Conservation (phyloP, 2,797 vertebrate genomes). For the Philypnodon macrostomus region DNA sequence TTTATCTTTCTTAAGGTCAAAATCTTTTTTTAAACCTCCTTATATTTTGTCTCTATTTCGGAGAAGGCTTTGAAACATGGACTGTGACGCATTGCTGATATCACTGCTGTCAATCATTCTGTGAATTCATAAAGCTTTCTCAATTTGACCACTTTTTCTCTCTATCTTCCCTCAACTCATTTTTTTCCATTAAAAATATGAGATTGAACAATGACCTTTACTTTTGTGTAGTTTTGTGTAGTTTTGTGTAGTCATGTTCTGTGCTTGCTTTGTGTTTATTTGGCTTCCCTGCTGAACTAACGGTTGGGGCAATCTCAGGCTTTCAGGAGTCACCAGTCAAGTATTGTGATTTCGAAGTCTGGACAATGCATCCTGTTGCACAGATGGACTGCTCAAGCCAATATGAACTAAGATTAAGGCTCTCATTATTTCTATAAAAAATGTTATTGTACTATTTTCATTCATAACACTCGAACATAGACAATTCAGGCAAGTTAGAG, state of each 20-base stretch:
- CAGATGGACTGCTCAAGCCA: no score
- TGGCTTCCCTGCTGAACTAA: neutral
- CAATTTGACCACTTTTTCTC: slow-evolving; percentile 59
- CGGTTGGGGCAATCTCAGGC: slow-evolving; percentile 21
- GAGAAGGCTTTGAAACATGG: slow-evolving; percentile 71
- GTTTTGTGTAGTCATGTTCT: slow-evolving; percentile 36
- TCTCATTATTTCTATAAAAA: no score
- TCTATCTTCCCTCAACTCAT: slow-evolving; percentile 63
- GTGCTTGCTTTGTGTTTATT: neutral
- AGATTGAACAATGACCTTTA: slow-evolving; percentile 67
- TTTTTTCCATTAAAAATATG: slow-evolving; percentile 76
- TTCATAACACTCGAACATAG: no score
- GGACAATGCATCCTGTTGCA: slow-evolving; percentile 20
- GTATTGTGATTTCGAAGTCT: slow-evolving; percentile 18
- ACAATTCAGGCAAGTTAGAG: no score
- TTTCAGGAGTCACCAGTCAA: slow-evolving; percentile 29
- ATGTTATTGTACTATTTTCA: no score
- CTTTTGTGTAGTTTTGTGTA: slow-evolving; percentile 38
- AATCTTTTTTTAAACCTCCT: slow-evolving; percentile 53
- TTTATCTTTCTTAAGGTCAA: slow-evolving; percentile 64
- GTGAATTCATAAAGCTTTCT: slow-evolving; percentile 72
- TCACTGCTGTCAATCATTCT: slow-evolving; percentile 69
- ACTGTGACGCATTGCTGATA: slow-evolving; percentile 65
- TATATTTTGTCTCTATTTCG: neutral
- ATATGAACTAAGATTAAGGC: no score